A percentile compares a stretch with the other conserved stretches of the same genome.
These are phyloP conservation scores for Nemoura dubitans DNA, from an alignment of 2,888 invertebrate genomes.

Conservation along the genomic window DNA sequence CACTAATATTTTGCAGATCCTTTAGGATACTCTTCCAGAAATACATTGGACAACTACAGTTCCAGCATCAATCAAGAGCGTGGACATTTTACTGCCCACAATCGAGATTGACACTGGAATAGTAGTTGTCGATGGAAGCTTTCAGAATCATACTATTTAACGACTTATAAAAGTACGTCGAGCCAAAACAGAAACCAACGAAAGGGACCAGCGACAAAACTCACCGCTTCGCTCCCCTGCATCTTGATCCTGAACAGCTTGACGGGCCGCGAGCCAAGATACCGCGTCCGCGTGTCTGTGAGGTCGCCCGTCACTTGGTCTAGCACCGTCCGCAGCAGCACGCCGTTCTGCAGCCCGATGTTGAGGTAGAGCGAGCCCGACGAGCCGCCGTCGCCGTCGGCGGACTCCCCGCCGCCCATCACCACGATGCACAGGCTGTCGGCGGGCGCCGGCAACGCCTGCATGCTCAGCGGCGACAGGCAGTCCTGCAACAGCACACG, in stretches of 20 bases:
- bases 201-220: too few species aligned
- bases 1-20: too few species aligned
- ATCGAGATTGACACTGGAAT: too few species aligned
- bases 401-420: conserved; percentile 76
- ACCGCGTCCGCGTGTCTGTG: conserved; percentile 96
- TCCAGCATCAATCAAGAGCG: too few species aligned
- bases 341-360: conserved; percentile 97
- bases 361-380: conserved; percentile 79
- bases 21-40: too few species aligned
- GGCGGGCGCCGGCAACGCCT: conserved; percentile 93
- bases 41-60: too few species aligned
- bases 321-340: conserved; percentile 89
- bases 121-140: too few species aligned
- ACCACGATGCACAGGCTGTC: conserved; percentile 98
- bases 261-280: conserved; percentile 94
- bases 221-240: conserved; percentile 93
- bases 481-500: conserved; percentile 73
- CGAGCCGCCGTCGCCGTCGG: conserved; percentile 56
- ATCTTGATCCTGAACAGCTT: conserved; percentile 95
- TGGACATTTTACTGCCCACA: too few species aligned
- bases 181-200: conserved; percentile 39
- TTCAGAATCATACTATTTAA: too few species aligned
- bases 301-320: conserved; percentile 97
- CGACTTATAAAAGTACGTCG: conserved; percentile 23
- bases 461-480: conserved; percentile 93